A percentile compares a stretch with the other conserved stretches of the same genome.
These are phyloP conservation scores for Masnerella sp. DNA, from an alignment of 2,888 invertebrate genomes.

Conservation along the genomic window DNA sequence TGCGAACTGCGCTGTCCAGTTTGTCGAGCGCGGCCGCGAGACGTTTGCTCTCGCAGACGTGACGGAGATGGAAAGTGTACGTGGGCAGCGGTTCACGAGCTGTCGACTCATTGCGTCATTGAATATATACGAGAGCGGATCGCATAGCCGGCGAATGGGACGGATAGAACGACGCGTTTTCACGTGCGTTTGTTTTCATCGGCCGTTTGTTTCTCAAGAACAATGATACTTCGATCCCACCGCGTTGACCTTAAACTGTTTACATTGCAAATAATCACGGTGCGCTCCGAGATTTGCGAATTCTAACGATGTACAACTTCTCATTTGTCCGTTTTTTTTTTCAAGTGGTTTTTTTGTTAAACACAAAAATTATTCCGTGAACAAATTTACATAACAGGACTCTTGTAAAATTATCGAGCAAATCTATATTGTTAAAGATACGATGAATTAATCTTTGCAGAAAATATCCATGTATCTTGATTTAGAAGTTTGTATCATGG, in stretches of 20 bases:
- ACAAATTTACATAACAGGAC: no score
- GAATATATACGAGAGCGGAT: constrained; percentile 56
- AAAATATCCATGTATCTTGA: no score
- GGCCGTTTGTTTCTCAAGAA: constrained; percentile 22
- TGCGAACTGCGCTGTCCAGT: constrained; percentile 51
- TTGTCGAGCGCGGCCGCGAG: constrained; percentile 46
- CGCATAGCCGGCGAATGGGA: constrained; percentile 59
- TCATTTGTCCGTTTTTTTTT: no score
- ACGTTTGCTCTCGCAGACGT: constrained; percentile 48
- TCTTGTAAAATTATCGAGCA: background rate
- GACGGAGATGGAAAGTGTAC: constrained; percentile 57
- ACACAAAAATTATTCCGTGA: no score
- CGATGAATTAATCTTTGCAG: no score
- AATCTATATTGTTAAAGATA: no score
- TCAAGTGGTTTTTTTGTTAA: no score
- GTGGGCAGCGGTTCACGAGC: constrained; percentile 50
- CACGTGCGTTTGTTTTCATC: constrained; percentile 23
- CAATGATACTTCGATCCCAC: constrained; percentile 25
- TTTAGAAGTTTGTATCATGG: no score
- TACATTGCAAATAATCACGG: constrained; percentile 8
- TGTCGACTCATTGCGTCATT: constrained; percentile 59
- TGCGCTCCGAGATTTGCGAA: background rate
- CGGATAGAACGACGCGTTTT: constrained; percentile 48
- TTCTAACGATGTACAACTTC: no score
- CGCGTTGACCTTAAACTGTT: constrained; percentile 23